Conservation (phyloP, 2,113 vertebrate genomes). For the Anolis sagrei region DNA sequence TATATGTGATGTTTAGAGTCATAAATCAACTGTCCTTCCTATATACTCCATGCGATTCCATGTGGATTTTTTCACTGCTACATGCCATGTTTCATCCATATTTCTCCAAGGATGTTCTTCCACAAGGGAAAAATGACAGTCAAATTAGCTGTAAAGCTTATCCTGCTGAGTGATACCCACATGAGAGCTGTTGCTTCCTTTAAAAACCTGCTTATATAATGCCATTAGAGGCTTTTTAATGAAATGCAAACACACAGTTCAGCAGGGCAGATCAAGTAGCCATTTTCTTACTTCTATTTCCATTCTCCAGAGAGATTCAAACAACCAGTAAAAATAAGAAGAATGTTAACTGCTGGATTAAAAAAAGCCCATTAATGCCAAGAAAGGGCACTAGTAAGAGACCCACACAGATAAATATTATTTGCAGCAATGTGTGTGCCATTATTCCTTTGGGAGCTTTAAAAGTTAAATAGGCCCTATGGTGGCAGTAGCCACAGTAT, state of each 20-base stretch:
- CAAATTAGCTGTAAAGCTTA: constrained; percentile 12
- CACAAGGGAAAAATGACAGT: background rate
- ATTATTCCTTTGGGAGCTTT: background rate
- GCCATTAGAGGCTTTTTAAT: constrained; percentile 20
- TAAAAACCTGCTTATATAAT: constrained; percentile 23
- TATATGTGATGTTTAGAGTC: background rate
- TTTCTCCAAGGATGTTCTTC: background rate
- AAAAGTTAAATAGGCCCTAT: background rate
- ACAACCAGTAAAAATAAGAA: constrained; percentile 10
- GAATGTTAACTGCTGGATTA: constrained; percentile 9
- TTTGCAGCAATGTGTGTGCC: background rate
- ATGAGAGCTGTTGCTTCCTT: constrained; percentile 2
- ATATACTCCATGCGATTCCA: background rate
- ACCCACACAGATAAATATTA: background rate
- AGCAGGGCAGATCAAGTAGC: constrained; percentile 1
- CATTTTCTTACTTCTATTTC: background rate
- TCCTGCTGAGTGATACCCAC: background rate
- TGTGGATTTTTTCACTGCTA: background rate
- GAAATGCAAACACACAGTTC: constrained; percentile 10
- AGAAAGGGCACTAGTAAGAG: background rate
- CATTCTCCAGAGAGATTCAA: constrained; percentile 3
- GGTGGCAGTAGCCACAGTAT: too few relatives aligned
- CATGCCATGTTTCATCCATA: background rate
- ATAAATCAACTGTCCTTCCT: background rate
- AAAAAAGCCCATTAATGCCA: constrained; percentile 5